These are phyloP conservation scores for Morpho deidamia DNA, from an alignment of 2,888 invertebrate genomes.

Conservation along the genomic window DNA sequence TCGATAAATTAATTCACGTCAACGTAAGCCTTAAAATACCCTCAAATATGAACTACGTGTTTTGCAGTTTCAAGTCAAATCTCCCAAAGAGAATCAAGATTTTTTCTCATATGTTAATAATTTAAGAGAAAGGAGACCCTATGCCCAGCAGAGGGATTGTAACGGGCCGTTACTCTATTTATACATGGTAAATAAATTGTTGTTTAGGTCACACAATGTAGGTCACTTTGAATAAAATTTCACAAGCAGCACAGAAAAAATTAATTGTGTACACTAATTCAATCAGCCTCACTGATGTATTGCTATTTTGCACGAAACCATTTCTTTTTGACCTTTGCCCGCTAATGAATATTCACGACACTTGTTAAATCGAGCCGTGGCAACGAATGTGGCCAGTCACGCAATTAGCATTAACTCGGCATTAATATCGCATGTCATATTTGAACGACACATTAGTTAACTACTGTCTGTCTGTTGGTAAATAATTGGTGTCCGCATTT, in stretches of 20 bases:
- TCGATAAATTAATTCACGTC: too few relatives aligned
- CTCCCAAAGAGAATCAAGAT: too few relatives aligned
- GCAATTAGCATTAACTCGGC: constrained; percentile 3
- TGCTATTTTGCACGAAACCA: constrained; percentile 1
- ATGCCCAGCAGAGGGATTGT: too few relatives aligned
- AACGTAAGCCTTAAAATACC: too few relatives aligned
- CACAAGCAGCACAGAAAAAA: neutral
- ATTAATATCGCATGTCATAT: neutral
- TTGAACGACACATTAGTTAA: neutral
- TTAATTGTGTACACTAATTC: too few relatives aligned
- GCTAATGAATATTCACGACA: neutral
- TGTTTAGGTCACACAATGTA: neutral
- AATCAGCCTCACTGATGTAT: neutral
- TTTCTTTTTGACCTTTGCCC: neutral
- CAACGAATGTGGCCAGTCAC: neutral
- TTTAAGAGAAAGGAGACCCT: too few relatives aligned
- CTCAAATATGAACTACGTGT: too few relatives aligned
- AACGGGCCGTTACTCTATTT: too few relatives aligned
- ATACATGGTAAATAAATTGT: too few relatives aligned
- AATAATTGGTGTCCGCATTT: neutral
- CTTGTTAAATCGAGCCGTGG: neutral
- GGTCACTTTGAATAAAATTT: neutral
- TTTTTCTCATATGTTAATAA: too few relatives aligned
- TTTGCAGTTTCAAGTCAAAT: too few relatives aligned
- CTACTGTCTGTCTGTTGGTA: neutral